phyloP scores from a whole-genome alignment of 2,888 invertebrate species.

The Cinara cedri region DNA sequence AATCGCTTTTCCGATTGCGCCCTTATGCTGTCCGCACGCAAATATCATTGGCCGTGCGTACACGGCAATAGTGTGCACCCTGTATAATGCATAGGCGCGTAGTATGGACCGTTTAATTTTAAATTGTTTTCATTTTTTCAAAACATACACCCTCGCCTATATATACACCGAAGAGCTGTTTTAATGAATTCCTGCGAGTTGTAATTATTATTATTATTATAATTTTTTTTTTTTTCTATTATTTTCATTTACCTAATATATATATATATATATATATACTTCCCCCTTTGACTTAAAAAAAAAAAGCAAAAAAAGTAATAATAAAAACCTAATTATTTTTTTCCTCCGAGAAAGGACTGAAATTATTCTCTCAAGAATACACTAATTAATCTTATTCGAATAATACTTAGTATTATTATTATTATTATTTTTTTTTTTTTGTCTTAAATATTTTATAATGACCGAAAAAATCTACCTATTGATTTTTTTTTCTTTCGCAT shows the following conservation, averaged over 20 bases:
- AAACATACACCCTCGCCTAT: background rate
- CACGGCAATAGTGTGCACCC: background rate
- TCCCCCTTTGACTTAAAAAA: conserved; percentile 7
- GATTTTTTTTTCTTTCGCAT: background rate
- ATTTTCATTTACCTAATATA: no score
- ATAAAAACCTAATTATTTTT: conserved; percentile 39
- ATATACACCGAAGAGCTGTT: background rate
- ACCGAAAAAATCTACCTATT: background rate
- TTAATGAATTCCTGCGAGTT: conserved; percentile 13
- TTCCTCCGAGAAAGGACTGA: background rate
- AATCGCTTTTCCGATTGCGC: background rate
- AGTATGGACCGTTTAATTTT: background rate
- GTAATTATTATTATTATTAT: conserved; percentile 33
- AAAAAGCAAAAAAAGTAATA: conserved; percentile 10
- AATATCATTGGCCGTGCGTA: no score
- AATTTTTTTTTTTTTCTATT: no score
- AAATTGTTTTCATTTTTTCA: conserved; percentile 16
- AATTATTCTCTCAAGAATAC: conserved; percentile 11
- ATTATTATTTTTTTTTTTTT: conserved; percentile 22
- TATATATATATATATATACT: background rate
- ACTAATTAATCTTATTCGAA: conserved; percentile 48
- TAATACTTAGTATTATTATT: no score
- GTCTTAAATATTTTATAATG: background rate
- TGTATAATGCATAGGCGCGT: no score
- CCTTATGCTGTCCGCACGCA: background rate